Conservation (phyloP, 2,113 vertebrate genomes). For the Podilymbus podiceps region DNA sequence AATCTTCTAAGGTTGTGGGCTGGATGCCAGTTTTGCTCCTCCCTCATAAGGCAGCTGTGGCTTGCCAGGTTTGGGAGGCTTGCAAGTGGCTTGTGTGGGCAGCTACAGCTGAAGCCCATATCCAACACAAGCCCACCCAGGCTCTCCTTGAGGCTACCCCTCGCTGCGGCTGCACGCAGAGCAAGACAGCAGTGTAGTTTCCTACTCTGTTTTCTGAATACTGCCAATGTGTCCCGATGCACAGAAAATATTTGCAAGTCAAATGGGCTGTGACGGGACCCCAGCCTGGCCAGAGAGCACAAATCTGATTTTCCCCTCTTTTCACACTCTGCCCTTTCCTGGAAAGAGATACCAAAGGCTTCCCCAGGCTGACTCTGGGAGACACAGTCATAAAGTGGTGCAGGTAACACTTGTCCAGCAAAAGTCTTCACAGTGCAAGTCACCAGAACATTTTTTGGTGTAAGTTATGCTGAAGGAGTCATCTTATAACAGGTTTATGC, state of each 20-base stretch:
- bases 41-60: not conserved
- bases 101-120: not conserved
- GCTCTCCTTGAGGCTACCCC: not conserved
- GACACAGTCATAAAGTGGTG: not conserved
- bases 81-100: not conserved
- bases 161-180: not conserved
- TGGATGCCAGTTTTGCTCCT: constrained; percentile 22
- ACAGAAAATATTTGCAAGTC: not conserved
- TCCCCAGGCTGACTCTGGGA: not conserved
- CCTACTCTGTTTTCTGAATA: not conserved
- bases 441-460: not conserved
- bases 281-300: not conserved
- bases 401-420: not conserved
- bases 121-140: not conserved
- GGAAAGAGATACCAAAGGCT: not conserved
- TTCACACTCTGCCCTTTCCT: not conserved
- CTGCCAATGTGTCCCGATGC: not conserved
- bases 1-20: not conserved
- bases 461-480: not conserved
- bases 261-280: not conserved
- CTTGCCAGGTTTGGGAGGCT: not conserved
- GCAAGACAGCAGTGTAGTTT: accelerated
- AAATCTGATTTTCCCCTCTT: not conserved
- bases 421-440: not conserved
- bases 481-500: not conserved